phyloP scores from a whole-genome alignment of 1,140 invertebrate genomes.

The Meloidogyne hapla region DNA sequence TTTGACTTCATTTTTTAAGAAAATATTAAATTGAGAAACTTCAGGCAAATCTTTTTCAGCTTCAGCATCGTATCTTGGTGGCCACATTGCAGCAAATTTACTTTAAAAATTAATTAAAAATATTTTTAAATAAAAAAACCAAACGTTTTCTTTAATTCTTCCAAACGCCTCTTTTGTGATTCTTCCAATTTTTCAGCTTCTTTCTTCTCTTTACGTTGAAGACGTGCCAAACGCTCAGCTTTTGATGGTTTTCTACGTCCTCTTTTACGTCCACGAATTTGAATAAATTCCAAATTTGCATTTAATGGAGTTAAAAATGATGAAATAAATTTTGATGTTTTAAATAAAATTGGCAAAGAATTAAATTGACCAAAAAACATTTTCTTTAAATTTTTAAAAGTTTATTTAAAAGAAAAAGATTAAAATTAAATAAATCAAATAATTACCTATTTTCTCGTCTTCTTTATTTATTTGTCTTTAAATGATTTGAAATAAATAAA shows the following conservation, averaged over 20 bases:
- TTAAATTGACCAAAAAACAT: not conserved
- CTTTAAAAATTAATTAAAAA: not conserved
- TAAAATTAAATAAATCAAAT: not conserved
- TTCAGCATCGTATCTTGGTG: not conserved
- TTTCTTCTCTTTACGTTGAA: not conserved
- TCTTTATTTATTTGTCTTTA: too few species aligned
- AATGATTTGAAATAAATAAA: too few species aligned
- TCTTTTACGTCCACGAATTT: not conserved
- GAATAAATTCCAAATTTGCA: not conserved
- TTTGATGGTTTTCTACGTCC: not conserved
- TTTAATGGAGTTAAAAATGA: not conserved
- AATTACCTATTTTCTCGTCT: too few species aligned
- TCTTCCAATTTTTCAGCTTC: not conserved
- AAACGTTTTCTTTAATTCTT: conserved; percentile 4
- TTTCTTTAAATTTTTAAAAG: not conserved
- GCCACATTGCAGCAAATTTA: not conserved
- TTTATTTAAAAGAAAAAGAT: not conserved
- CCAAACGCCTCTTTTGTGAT: not conserved
- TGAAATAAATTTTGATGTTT: not conserved
- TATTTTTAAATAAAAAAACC: not conserved
- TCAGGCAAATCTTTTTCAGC: conserved; percentile 22
- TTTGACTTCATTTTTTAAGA: conserved; percentile 17
- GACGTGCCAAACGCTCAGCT: not conserved
- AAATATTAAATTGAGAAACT: conserved; percentile 9
- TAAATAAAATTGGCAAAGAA: not conserved